Evolutionary conservation across 2,797 vertebrate genomes (phyloP).

Genomic region (Leucoraja ocellata): DNA sequence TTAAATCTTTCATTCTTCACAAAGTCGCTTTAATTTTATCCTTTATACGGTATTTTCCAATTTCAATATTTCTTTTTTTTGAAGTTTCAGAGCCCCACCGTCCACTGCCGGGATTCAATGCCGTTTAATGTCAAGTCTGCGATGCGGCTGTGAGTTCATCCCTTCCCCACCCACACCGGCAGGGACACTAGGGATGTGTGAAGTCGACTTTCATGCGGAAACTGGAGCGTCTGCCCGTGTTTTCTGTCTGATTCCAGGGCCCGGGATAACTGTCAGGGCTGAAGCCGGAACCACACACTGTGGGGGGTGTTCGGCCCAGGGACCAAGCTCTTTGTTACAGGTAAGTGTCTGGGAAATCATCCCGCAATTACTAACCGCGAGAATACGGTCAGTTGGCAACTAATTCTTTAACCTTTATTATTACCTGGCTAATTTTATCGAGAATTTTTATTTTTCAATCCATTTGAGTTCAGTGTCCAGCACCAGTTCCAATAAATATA

Average conservation of each 20-base stretch:
- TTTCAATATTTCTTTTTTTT: not conserved
- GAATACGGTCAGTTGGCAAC: not conserved
- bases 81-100: not conserved
- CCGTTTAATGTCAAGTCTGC: not conserved
- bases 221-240: not conserved
- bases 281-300: not conserved
- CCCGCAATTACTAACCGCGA: not conserved
- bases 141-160: not conserved
- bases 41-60: not conserved
- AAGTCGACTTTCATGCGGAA: not conserved
- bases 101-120: not conserved
- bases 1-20: not conserved
- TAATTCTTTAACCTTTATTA: not conserved
- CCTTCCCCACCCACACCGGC: not conserved
- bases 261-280: not conserved
- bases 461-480: not conserved
- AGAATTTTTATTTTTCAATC: not conserved
- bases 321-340: constrained; percentile 24
- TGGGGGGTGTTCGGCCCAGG: not conserved
- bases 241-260: not conserved
- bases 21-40: not conserved
- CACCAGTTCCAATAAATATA: no score
- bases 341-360: not conserved
- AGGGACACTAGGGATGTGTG: not conserved
- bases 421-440: not conserved